Conservation (phyloP, 2,888 invertebrate species). For the Apodemia zela region DNA sequence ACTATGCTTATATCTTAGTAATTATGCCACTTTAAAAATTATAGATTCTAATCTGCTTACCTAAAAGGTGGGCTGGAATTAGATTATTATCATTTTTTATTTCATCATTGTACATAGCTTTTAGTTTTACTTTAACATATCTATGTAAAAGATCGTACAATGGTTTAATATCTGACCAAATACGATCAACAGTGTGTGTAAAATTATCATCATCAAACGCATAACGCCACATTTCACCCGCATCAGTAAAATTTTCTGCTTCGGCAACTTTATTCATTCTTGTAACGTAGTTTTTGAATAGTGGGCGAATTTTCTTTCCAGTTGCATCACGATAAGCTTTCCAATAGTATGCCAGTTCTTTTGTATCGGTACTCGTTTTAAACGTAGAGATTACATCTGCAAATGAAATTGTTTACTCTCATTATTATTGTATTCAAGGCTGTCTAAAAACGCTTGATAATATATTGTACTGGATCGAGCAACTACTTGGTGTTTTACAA, state of each 20-base stretch:
- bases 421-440: too few relatives aligned
- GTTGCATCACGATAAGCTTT: slow-evolving; percentile 82
- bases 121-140: slow-evolving; percentile 81
- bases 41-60: too few relatives aligned
- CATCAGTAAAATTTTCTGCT: slow-evolving; percentile 72
- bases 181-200: slow-evolving; percentile 58
- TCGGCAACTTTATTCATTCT: slow-evolving; percentile 82
- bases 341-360: slow-evolving; percentile 83
- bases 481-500: too few relatives aligned
- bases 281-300: slow-evolving; percentile 81
- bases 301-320: slow-evolving; percentile 80
- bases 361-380: slow-evolving; percentile 77
- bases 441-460: too few relatives aligned
- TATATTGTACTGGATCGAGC: too few relatives aligned
- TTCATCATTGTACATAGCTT: slow-evolving; percentile 66
- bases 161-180: slow-evolving; percentile 82
- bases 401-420: slow-evolving; percentile 24
- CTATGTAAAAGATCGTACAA: slow-evolving; percentile 83
- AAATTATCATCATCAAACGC: slow-evolving; percentile 67
- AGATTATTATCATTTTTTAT: slow-evolving; percentile 64
- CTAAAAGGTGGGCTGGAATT: slow-evolving; percentile 86
- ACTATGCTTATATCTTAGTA: too few relatives aligned
- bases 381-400: slow-evolving; percentile 64
- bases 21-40: too few relatives aligned
- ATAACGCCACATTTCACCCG: slow-evolving; percentile 71